Evolutionary conservation across 2,888 invertebrate genomes (phyloP).

Genomic region (Antitype chi): DNA sequence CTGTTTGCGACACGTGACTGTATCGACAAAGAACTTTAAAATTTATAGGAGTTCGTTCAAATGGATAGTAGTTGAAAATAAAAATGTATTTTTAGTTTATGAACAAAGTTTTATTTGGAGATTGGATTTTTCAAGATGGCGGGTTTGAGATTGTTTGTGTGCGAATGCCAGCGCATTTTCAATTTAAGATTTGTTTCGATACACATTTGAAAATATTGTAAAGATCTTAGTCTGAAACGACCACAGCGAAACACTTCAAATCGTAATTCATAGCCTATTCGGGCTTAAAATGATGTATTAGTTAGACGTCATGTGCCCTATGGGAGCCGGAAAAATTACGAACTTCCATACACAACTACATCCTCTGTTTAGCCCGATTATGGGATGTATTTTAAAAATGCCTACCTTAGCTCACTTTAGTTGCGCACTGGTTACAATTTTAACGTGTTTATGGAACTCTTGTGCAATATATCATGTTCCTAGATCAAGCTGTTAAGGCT

Average conservation of each 20-base stretch:
- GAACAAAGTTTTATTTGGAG: constrained; percentile 31
- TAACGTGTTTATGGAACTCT: too few relatives aligned
- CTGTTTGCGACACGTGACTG: constrained; percentile 59
- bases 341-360: background rate
- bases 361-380: background rate
- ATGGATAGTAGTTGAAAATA: constrained; percentile 43
- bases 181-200: background rate
- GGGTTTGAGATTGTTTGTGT: constrained; percentile 23
- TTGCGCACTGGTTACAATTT: too few relatives aligned
- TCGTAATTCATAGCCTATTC: background rate
- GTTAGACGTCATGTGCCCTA: background rate
- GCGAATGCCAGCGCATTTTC: background rate
- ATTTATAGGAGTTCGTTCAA: constrained; percentile 49
- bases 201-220: background rate
- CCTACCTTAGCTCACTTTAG: background rate
- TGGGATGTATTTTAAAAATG: background rate
- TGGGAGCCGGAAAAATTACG: background rate
- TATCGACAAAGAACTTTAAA: constrained; percentile 54
- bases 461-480: too few relatives aligned
- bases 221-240: background rate
- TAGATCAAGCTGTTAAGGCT: too few relatives aligned
- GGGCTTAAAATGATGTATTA: background rate
- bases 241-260: background rate
- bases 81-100: constrained; percentile 41
- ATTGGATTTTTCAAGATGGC: constrained; percentile 35